Evolutionary conservation across 2,888 invertebrate genomes (phyloP), one percentile per base, ranked within the genome.

Genomic region (Ennomos quercinarius): DNA sequence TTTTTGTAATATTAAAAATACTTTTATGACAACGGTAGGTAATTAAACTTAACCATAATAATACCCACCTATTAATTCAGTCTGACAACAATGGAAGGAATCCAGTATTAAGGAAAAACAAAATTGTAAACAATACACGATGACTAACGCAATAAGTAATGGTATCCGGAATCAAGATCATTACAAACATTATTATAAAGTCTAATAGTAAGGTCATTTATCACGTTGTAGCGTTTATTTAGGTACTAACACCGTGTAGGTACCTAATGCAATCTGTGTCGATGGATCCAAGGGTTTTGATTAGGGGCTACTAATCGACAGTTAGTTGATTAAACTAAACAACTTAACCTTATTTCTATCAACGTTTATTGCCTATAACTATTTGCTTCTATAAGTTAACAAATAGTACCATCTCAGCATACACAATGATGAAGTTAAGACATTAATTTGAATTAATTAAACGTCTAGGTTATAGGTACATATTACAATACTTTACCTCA

Each of bases 401-500:
- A 51, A 60, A 50, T 44, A 55, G 45, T 50, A 53, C 39, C 47
- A 36, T 34, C 57, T 52, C 45, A 48, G 57, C 39, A 48, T 57
- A 42, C 44, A 45, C 27, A 63, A 61, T 59, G 47, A 51, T 13
- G 43, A 11, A 13, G 39, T n/a, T 49, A n/a, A 27, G 11, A 35
- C 36, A 0, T 17, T 51, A 54, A 41, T 54, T 66, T 46, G 37
- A 37, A 46, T 37, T 37, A 37, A 38, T 38, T 37, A 10, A 38
- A 17, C 3, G 11, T 17, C 6, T 39, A 11, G 39, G 40, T 5
- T 27, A 27, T 27, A n/a, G n/a, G n/a, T n/a, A 27, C 27, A 27
- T 27, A 27, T 27, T 40, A 71, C 40, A 34, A 9, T 41, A 55
- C 47, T 8, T 27, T 41, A 39, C 42, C 67, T 58, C 60, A 60